Evolutionary conservation across 2,888 invertebrate genomes (phyloP).

Genomic region (Lacanobia wlatinum): DNA sequence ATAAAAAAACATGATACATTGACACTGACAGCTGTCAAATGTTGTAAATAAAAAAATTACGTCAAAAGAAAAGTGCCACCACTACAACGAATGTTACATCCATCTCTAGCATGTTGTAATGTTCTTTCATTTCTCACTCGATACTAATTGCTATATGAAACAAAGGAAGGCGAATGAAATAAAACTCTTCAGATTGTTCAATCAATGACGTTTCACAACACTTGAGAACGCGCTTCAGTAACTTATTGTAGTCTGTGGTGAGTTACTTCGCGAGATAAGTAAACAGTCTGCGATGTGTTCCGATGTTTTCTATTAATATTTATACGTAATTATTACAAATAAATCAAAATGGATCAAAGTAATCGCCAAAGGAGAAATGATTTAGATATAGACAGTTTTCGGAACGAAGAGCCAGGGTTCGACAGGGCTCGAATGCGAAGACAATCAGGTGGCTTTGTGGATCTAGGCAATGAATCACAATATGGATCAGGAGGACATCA

Average conservation of each 20-base stretch:
- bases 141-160: conserved; percentile 10
- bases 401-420: conserved; percentile 86
- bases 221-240: conserved; percentile 26
- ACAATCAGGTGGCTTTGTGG: conserved; percentile 94
- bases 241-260: neutral
- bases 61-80: conserved; percentile 3
- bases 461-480: conserved; percentile 94
- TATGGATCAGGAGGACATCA: conserved; percentile 96
- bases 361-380: conserved; percentile 82
- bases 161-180: conserved; percentile 31
- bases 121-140: neutral
- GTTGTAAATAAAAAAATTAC: neutral
- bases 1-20: neutral
- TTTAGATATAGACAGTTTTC: conserved; percentile 85
- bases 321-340: conserved; percentile 43
- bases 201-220: conserved; percentile 43
- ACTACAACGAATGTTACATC: neutral
- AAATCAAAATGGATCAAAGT: conserved; percentile 82
- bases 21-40: neutral
- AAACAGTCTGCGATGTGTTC: conserved; percentile 55
- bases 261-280: conserved; percentile 48
- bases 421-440: conserved; percentile 90
- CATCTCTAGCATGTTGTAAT: conserved; percentile 38
- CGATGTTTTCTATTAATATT: conserved; percentile 56
- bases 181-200: conserved; percentile 1